Percentiles rank a stretch among this genome's conserved stretches.
These are phyloP conservation scores for Habropoda laboriosa DNA, from an alignment of 1,140 invertebrate species.

Conservation along the genomic window DNA sequence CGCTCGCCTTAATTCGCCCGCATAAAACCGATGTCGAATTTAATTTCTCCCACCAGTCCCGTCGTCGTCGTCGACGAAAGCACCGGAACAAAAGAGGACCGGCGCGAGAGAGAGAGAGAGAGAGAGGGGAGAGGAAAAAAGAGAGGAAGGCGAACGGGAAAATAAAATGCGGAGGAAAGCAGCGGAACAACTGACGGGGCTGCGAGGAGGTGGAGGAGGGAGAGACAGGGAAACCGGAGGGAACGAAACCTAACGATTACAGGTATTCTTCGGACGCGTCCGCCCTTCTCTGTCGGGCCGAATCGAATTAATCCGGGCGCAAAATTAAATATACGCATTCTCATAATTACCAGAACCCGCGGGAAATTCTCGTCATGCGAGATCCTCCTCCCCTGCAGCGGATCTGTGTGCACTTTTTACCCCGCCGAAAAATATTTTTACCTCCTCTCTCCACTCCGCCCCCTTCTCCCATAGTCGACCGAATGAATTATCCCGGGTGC, in stretches of 20 bases:
- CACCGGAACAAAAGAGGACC: background rate
- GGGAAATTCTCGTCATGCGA: conserved; percentile 36
- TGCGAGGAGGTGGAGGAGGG: background rate
- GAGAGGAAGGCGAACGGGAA: too few species aligned
- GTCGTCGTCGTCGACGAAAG: too few species aligned
- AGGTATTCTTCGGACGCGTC: background rate
- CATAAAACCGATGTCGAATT: conserved; percentile 47
- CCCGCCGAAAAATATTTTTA: conserved; percentile 34
- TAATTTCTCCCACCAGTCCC: conserved; percentile 10
- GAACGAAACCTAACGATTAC: conserved; percentile 8
- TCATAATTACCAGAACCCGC: conserved; percentile 24
- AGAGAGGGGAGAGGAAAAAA: too few species aligned
- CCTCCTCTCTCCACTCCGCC: background rate
- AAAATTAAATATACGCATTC: conserved; percentile 39
- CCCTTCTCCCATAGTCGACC: too few species aligned
- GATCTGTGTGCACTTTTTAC: conserved; percentile 14
- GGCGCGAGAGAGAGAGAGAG: background rate
- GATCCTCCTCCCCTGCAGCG: too few species aligned
- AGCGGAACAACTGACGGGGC: too few species aligned
- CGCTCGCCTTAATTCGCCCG: conserved; percentile 44
- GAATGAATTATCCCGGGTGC: conserved; percentile 33
- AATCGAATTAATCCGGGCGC: conserved; percentile 33
- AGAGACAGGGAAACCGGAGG: too few species aligned
- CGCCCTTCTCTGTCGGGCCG: background rate
- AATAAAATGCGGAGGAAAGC: too few species aligned